Conservation (phyloP, 2,113 vertebrate genomes). For the Tachysurus fulvidraco region DNA sequence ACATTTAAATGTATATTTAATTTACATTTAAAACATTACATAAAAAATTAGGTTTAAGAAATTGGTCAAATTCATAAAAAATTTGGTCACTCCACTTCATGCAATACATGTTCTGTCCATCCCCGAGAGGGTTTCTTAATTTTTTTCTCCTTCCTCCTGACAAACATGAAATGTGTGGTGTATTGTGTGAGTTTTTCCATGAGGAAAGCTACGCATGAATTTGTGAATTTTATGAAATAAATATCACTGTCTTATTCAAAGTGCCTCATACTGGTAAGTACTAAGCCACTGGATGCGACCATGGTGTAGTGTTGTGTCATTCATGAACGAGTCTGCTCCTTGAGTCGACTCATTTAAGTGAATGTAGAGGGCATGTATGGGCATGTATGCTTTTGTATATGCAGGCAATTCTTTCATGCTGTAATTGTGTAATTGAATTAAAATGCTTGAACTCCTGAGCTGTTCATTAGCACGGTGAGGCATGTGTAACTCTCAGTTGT, state of each 20-base stretch:
- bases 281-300: background rate
- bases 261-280: background rate
- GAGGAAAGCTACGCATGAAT: background rate
- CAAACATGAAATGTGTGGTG: background rate
- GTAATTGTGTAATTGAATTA: background rate
- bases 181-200: no score
- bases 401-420: background rate
- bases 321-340: background rate
- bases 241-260: background rate
- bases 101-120: background rate
- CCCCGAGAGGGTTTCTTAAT: background rate
- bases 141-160: background rate
- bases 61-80: no score
- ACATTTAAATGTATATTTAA: background rate
- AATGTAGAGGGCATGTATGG: background rate
- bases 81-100: background rate
- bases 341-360: background rate
- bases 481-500: background rate
- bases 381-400: background rate
- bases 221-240: background rate
- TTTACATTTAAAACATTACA: no score
- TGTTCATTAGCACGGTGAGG: conserved; percentile 2
- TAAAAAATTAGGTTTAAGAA: no score
- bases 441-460: background rate
- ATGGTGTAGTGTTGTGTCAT: background rate